Conservation (phyloP, 2,113 vertebrate genomes). For the Empidonax traillii region DNA sequence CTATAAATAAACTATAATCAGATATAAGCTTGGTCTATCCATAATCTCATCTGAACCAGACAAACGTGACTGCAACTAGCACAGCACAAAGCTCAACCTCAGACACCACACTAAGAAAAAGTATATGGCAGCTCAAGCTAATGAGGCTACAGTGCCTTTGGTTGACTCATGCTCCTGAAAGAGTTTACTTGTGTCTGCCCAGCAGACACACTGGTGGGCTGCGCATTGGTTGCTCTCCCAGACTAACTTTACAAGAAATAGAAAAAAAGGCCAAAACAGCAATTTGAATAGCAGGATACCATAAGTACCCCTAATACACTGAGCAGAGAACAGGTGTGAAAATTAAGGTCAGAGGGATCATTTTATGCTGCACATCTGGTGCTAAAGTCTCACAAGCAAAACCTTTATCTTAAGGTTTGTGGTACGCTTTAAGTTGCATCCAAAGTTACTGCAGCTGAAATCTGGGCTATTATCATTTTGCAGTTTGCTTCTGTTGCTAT, state of each 20-base stretch:
- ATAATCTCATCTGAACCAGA: not conserved
- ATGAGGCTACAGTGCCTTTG: not conserved
- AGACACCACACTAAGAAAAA: not conserved
- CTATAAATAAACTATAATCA: conserved; percentile 55
- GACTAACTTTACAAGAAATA: not conserved
- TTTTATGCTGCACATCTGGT: not conserved
- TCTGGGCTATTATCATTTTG: not conserved
- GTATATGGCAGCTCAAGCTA: not conserved
- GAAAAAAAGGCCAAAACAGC: not conserved
- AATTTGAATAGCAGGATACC: not conserved
- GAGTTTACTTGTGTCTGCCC: not conserved
- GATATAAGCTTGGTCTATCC: not conserved
- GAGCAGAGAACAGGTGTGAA: not conserved
- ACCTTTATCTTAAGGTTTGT: not conserved
- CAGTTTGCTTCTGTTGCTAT: not conserved
- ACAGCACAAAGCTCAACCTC: not conserved
- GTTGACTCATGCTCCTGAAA: not conserved
- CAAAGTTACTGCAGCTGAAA: not conserved
- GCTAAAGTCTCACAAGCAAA: not conserved
- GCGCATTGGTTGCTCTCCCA: not conserved
- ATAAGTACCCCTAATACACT: not conserved
- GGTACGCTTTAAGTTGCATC: not conserved
- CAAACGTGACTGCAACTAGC: not conserved
- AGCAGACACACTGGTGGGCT: not conserved
- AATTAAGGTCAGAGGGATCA: not conserved